Percentiles rank a stretch among this genome's conserved stretches.
Evolutionary conservation across 2,888 invertebrate species (phyloP).

Genomic region (Subacronicta megacephala): DNA sequence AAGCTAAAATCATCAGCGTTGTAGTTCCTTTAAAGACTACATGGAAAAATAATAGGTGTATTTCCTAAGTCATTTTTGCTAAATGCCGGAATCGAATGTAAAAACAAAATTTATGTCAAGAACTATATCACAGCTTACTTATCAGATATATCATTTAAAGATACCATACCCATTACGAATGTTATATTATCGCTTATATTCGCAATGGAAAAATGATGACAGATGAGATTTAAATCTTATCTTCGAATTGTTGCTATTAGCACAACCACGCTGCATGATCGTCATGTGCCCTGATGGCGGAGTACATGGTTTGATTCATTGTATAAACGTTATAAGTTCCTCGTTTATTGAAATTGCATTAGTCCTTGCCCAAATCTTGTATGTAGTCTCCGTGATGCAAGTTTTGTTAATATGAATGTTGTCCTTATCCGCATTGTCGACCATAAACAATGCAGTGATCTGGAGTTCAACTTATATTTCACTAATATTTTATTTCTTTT

Average conservation of each 20-base stretch:
- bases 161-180: slow-evolving; percentile 61
- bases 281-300: slow-evolving; percentile 21
- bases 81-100: not conserved
- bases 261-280: slow-evolving; percentile 30
- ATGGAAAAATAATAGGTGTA: too few relatives aligned
- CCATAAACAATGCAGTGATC: not conserved
- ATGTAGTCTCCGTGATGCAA: too few relatives aligned
- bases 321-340: not conserved
- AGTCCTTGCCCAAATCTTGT: too few relatives aligned
- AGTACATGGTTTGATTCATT: slow-evolving; percentile 5
- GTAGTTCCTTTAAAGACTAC: too few relatives aligned
- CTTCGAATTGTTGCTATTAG: slow-evolving; percentile 52
- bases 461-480: slow-evolving; percentile 3
- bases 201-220: slow-evolving; percentile 61
- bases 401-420: too few relatives aligned
- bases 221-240: slow-evolving; percentile 61
- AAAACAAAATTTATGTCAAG: slow-evolving; percentile 12
- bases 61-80: too few relatives aligned
- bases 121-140: slow-evolving; percentile 26
- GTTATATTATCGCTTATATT: slow-evolving; percentile 50
- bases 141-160: slow-evolving; percentile 44
- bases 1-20: too few relatives aligned
- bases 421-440: not conserved
- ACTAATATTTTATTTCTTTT: slow-evolving; percentile 2
- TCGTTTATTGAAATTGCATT: too few relatives aligned